Percentiles rank a stretch among this genome's conserved stretches.
Conservation (phyloP, 2,113 vertebrate genomes). For the Sula dactylatra region DNA sequence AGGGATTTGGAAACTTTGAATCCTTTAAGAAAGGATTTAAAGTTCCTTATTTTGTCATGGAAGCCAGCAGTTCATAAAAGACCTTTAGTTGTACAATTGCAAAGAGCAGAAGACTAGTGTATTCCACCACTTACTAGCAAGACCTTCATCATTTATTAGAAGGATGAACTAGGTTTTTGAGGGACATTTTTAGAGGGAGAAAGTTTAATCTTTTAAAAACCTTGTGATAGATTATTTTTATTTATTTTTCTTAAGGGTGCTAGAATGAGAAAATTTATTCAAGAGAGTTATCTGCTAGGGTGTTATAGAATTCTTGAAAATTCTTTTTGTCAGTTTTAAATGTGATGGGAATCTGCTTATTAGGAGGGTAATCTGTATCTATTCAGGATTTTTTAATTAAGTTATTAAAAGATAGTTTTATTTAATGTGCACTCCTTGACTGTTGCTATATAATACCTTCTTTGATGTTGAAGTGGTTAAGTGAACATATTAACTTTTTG, state of each 20-base stretch:
- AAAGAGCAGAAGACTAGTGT: neutral
- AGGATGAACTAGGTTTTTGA: neutral
- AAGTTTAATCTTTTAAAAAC: neutral
- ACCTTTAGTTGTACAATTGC: neutral
- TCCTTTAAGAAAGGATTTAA: neutral
- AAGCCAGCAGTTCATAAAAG: neutral
- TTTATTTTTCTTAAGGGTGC: neutral
- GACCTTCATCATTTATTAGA: neutral
- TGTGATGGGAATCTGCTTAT: neutral
- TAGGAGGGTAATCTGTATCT: neutral
- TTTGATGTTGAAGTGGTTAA: conserved; percentile 11
- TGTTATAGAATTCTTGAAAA: neutral
- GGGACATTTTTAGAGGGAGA: neutral
- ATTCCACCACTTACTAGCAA: neutral
- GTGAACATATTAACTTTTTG: neutral
- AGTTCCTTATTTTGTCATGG: neutral
- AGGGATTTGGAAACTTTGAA: neutral
- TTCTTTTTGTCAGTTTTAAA: neutral
- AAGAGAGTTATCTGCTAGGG: neutral
- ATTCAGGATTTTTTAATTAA: neutral
- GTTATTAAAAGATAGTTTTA: neutral
- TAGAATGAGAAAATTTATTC: neutral
- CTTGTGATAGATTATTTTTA: neutral
- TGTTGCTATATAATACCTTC: neutral
- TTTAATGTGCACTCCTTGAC: neutral